These are phyloP conservation scores for Cirrhinus mrigala DNA, from an alignment of 2,797 vertebrate genomes.

Conservation along the genomic window DNA sequence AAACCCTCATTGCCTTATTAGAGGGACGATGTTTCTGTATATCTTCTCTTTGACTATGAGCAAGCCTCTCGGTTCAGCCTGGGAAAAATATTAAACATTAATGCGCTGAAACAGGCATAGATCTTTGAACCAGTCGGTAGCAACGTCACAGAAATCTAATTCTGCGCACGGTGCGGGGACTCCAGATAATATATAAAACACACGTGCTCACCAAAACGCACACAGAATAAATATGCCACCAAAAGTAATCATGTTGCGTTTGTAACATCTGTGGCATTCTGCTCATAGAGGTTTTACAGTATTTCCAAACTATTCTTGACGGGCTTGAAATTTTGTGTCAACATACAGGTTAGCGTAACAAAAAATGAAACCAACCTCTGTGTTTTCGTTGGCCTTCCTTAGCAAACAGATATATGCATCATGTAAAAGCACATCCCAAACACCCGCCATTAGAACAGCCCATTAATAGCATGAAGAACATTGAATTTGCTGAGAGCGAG, in stretches of 20 bases:
- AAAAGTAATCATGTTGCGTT: slow-evolving; percentile 38
- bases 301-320: slow-evolving; percentile 34
- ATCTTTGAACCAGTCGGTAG: slow-evolving; percentile 62
- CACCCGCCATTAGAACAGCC: neutral
- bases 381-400: slow-evolving; percentile 14
- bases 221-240: slow-evolving; percentile 31
- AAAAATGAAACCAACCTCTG: slow-evolving; percentile 34
- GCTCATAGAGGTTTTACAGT: slow-evolving; percentile 19
- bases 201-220: slow-evolving; percentile 23
- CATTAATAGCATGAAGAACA: slow-evolving; percentile 60
- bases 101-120: slow-evolving; percentile 84
- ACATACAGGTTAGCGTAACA: neutral
- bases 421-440: slow-evolving; percentile 23
- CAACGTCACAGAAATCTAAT: slow-evolving; percentile 53
- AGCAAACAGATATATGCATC: slow-evolving; percentile 1
- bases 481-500: slow-evolving; percentile 80
- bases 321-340: slow-evolving; percentile 29
- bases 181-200: slow-evolving; percentile 41
- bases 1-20: slow-evolving; percentile 48
- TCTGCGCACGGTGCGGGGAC: slow-evolving; percentile 28
- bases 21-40: neutral
- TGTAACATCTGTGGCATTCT: slow-evolving; percentile 41
- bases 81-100: slow-evolving; percentile 91
- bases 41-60: slow-evolving; percentile 79
- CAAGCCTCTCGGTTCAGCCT: slow-evolving; percentile 82